These are phyloP conservation scores for Thyatira batis DNA, from an alignment of 2,888 invertebrate genomes.

Conservation along the genomic window DNA sequence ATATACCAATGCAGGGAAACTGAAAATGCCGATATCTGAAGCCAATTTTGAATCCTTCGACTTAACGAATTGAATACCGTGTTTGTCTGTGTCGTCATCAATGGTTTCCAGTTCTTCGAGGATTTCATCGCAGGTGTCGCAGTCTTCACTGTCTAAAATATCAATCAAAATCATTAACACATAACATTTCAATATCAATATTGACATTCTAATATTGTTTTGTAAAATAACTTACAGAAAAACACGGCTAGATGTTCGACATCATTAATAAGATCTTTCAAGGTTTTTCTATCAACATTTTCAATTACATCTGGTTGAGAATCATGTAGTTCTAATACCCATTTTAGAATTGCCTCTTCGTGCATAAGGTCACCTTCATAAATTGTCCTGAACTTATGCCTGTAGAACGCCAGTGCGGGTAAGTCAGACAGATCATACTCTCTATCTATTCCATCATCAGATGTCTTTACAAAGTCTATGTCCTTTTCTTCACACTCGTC, in stretches of 20 bases:
- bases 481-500: conserved; percentile 96
- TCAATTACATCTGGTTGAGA: conserved; percentile 95
- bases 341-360: conserved; percentile 93
- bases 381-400: conserved; percentile 93
- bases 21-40: conserved; percentile 95
- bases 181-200: conserved; percentile 8
- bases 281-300: conserved; percentile 93
- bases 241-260: conserved; percentile 96
- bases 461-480: conserved; percentile 95
- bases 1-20: conserved; percentile 95
- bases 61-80: conserved; percentile 96
- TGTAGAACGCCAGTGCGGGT: conserved; percentile 93
- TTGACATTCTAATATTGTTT: conserved; percentile 4
- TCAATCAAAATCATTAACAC: conserved; percentile 11
- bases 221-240: conserved; percentile 89
- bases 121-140: conserved; percentile 91
- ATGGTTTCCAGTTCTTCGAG: conserved; percentile 95
- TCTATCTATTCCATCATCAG: conserved; percentile 92
- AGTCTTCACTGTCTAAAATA: conserved; percentile 89
- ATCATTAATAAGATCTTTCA: conserved; percentile 93
- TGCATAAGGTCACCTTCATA: conserved; percentile 95
- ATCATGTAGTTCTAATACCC: conserved; percentile 93
- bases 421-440: conserved; percentile 92
- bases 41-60: conserved; percentile 94
- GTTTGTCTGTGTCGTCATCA: conserved; percentile 95